Percentiles rank a stretch among this genome's conserved stretches.
Evolutionary conservation across 2,797 vertebrate genomes (phyloP).

Genomic region (Tachyglossus aculeatus): DNA sequence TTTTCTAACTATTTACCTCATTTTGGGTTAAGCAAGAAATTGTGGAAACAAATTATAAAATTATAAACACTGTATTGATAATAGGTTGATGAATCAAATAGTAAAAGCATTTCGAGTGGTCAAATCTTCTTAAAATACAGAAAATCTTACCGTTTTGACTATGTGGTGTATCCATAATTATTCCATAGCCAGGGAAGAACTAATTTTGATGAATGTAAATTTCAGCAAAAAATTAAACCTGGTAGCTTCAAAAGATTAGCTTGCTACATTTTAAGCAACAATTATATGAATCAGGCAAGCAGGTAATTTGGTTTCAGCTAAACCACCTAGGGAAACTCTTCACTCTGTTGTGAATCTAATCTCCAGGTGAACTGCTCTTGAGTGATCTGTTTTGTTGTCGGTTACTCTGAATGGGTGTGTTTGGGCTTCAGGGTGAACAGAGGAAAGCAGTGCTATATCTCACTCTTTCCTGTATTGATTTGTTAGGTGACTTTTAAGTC

Average conservation of each 20-base stretch:
- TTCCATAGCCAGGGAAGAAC: not conserved
- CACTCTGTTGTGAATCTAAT: not conserved
- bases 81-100: not conserved
- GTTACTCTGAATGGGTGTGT: constrained; percentile 23
- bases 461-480: not conserved
- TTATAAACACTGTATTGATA: not conserved
- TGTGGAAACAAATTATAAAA: not conserved
- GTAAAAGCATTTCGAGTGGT: not conserved
- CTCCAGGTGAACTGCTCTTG: not conserved
- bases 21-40: too few relatives aligned
- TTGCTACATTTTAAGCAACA: not conserved
- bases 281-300: rapidly evolving
- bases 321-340: not conserved
- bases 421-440: not conserved
- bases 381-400: constrained; percentile 41
- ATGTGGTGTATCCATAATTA: constrained; percentile 4
- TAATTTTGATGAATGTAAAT: not conserved
- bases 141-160: not conserved
- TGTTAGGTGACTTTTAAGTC: constrained; percentile 4
- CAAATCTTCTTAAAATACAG: rapidly evolving
- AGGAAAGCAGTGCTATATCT: not conserved
- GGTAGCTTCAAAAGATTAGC: not conserved
- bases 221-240: rapidly evolving
- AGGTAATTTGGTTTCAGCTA: rapidly evolving
- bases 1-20: constrained; percentile 42